Base-by-base conservation (phyloP, 1,140 invertebrate species). In the Aphelenchoides fujianensis region DNA sequence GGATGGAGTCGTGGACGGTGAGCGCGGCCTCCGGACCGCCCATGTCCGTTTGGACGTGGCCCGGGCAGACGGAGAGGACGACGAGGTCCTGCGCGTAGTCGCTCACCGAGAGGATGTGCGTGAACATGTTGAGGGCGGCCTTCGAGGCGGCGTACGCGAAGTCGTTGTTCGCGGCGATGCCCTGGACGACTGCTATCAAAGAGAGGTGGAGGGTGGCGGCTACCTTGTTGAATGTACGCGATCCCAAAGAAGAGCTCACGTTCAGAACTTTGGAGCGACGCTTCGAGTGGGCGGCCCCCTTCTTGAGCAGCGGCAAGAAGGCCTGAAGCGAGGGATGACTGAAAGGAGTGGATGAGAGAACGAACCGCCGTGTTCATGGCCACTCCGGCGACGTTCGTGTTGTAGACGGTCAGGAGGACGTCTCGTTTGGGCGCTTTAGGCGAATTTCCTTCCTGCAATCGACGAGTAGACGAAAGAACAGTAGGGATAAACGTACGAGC, bases 51-150 rank as follows among this genome's bases (percentile, higher is more conserved):
- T 28, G 1, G 36, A 61, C 59, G 1, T 2, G 2, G 19, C 59
- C 59, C 1, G 59, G 59, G 2, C 59, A 61, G 16, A 61, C 36
- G 59, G 59, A n/a, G 27, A 61, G 36, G 2, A 2, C 30, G 31
- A 61, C 30, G 2, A 61, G n/a, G 2, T 31, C 16, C 36, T 61
- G n/a, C 28, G 27, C 31, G 27, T 19, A 1, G 19, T 27, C 27
- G n/a, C 16, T 16, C 1, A 31, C 36, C 2, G 1, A n/a, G 27
- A 61, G 2, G 2, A 55, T 32, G 19, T 9, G 7, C 31, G 16
- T 71, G 37, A 2, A 57, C 3, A 31, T 57, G 55, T 7, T 31
- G 37, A 72, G 69, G 48, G 19, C 35, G 23, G 68, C 27, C 27
- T 9, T 0, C 41, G 48, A 12, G 28, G n/a, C 19, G 3, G 37